phyloP scores from a whole-genome alignment of 1,140 invertebrate species.

The Lasioglossum albipes region DNA sequence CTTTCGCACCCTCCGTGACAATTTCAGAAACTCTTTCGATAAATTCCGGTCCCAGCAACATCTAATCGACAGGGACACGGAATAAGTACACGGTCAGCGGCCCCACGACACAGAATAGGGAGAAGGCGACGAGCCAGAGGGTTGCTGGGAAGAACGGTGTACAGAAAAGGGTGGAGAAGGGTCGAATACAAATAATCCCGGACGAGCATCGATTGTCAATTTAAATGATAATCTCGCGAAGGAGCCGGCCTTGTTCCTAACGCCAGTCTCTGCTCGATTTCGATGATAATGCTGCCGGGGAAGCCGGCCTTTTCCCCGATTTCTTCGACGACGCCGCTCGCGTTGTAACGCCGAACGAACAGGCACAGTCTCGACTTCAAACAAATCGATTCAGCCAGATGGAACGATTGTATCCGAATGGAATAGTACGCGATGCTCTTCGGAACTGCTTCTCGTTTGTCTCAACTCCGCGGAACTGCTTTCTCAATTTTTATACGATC shows the following conservation, averaged over 20 bases:
- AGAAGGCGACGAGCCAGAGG: too few species aligned
- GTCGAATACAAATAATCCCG: conserved; percentile 41
- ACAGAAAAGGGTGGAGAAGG: neutral
- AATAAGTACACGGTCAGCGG: conserved; percentile 13
- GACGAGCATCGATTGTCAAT: conserved; percentile 46
- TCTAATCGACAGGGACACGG: conserved; percentile 38
- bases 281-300: conserved; percentile 43
- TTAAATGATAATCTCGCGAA: conserved; percentile 57
- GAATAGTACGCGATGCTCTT: neutral
- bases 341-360: neutral
- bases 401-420: neutral
- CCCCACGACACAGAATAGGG: too few species aligned
- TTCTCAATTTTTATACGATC: neutral
- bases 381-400: conserved; percentile 3
- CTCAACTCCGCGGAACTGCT: neutral
- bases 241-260: conserved; percentile 6
- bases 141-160: neutral
- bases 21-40: conserved; percentile 9
- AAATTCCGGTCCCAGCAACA: conserved; percentile 32
- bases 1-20: too few species aligned
- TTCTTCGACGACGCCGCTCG: neutral
- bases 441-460: neutral
- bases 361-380: neutral
- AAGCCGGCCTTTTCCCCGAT: neutral
- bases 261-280: conserved; percentile 31